Base-by-base conservation (phyloP, 2,113 vertebrate genomes). In the Sterna hirundo region DNA sequence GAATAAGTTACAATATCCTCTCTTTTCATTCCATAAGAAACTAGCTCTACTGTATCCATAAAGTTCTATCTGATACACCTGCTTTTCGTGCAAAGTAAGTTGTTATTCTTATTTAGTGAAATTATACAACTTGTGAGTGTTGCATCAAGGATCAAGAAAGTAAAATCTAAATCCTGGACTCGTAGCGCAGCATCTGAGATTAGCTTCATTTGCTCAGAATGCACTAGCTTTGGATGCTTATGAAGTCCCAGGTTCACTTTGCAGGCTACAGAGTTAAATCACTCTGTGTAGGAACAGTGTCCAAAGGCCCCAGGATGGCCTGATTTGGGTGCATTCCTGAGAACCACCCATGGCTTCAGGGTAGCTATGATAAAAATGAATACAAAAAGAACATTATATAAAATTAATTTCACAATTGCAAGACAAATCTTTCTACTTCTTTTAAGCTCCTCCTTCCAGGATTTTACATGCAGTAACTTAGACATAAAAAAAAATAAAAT, bases 41-140 rank as follows among this genome's bases (percentile, higher is more conserved):
- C 19, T 44, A 57, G 0, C 10, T 90, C 15, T 83, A 57, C 13
- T 18, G 6, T 34, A 58, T 30, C 23, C 7, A 23, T 5, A 20
- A 65, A 29, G 5, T 64, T 69, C 21, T 75, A 34, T 9, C 26
- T 0, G 0, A 72, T 58, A 54, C 23, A 57, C 6, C 6, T 29
- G 18, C 14, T 3, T 17, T 55, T 58, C 81, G 4, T 55, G 9
- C 11, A 82, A 4, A 15, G 9, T 66, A 52, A 61, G 36, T 47
- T 75, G 30, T 40, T 78, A 30, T 16, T 47, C 10, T 36, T 68
- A 54, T 27, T 71, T 64, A 46, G 23, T 54, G 32, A 88, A 82
- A 52, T 62, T 36, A 46, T 46, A 34, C 21, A n/a, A 6, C 16
- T 25, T 7, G 13, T 54, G 19, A 27, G 2, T 62, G 15, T 32